Conservation (phyloP, 2,113 vertebrate genomes). For the Scomber japonicus region DNA sequence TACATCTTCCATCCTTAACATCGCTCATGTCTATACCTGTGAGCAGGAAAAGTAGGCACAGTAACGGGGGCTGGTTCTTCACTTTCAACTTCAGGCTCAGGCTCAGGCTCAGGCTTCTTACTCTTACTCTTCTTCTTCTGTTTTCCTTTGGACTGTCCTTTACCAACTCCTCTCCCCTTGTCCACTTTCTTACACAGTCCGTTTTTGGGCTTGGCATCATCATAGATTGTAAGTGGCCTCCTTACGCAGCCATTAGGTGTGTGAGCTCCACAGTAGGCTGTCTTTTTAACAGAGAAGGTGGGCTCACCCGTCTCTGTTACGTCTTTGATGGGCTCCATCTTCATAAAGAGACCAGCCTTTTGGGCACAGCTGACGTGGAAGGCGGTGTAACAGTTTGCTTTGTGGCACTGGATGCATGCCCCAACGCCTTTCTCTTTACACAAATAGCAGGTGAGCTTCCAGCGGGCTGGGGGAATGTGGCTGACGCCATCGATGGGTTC, state of each 20-base stretch:
- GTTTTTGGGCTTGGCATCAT: constrained; percentile 89
- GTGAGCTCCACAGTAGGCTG: constrained; percentile 95
- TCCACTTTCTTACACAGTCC: constrained; percentile 89
- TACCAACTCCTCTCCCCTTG: constrained; percentile 81
- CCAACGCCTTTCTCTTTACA: constrained; percentile 97
- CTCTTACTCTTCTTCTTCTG: constrained; percentile 89
- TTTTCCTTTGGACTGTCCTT: constrained; percentile 88
- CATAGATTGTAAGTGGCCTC: constrained; percentile 93
- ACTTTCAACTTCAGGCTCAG: constrained; percentile 82
- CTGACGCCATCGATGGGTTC: constrained; percentile 96
- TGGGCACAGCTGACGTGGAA: constrained; percentile 98
- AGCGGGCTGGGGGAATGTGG: constrained; percentile 96
- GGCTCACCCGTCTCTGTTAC: constrained; percentile 82
- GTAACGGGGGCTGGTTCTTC: constrained; percentile 83
- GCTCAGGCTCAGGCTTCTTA: constrained; percentile 83
- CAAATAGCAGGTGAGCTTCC: constrained; percentile 99
- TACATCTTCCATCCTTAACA: not conserved
- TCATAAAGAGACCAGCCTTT: constrained; percentile 95
- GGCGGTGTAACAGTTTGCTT: constrained; percentile 98
- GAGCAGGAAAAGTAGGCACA: constrained; percentile 91
- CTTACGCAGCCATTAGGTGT: constrained; percentile 91
- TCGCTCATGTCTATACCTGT: constrained; percentile 87
- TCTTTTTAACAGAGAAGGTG: constrained; percentile 95
- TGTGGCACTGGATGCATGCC: constrained; percentile 99
- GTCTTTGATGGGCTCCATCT: constrained; percentile 96